Conservation (phyloP, 2,113 vertebrate genomes). For the Myodes glareolus region DNA sequence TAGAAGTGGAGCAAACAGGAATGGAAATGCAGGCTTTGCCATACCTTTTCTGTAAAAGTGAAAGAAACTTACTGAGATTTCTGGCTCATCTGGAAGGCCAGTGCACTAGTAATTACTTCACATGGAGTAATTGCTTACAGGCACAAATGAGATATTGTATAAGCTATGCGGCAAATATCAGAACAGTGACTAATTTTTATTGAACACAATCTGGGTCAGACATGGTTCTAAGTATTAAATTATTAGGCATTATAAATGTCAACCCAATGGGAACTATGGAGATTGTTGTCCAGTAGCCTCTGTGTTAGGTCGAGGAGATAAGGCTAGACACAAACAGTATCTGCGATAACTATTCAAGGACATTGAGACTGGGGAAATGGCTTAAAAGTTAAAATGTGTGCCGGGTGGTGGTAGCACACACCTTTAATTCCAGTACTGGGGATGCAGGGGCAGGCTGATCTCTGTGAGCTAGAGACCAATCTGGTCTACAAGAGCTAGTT, state of each 20-base stretch:
- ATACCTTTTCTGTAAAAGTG: neutral
- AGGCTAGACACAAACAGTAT: neutral
- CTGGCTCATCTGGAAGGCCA: neutral
- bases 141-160: neutral
- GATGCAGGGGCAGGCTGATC: too few species aligned
- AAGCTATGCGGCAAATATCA: neutral
- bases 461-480: too few species aligned
- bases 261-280: neutral
- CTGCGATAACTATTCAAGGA: neutral
- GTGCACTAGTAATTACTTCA: neutral
- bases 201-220: neutral
- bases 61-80: constrained; percentile 15
- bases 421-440: too few species aligned
- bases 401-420: fast-evolving
- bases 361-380: too few species aligned
- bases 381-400: neutral
- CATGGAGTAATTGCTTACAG: neutral
- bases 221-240: neutral
- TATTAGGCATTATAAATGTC: neutral
- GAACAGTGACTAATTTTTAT: neutral
- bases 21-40: neutral
- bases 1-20: neutral
- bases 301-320: neutral
- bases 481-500: too few species aligned
- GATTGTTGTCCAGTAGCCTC: neutral